Conservation (phyloP, 2,797 vertebrate species). For the Alca torda region DNA sequence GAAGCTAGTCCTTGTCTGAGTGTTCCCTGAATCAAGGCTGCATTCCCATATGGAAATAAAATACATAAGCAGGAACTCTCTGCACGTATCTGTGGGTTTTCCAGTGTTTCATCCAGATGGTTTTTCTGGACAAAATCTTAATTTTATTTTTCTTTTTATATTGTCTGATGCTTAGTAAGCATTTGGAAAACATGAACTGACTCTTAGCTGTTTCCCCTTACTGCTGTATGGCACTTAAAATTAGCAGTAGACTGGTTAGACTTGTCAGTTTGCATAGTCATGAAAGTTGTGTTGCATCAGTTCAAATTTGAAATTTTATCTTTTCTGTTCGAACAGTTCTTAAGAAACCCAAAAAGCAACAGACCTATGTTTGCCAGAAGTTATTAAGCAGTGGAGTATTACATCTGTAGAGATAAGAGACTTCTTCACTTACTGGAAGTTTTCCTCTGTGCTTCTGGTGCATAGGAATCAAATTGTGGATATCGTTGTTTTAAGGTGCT, state of each 20-base stretch:
- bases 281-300: not conserved
- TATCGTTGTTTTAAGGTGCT: not conserved
- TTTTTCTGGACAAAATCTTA: not conserved
- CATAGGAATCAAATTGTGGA: not conserved
- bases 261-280: not conserved
- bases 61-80: not conserved
- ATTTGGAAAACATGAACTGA: not conserved
- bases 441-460: not conserved
- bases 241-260: not conserved
- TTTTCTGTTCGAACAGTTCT: not conserved
- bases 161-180: not conserved
- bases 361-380: not conserved
- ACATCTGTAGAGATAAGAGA: not conserved
- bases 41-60: not conserved
- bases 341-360: not conserved
- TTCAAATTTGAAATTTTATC: not conserved
- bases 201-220: not conserved
- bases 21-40: not conserved
- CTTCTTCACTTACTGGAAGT: not conserved
- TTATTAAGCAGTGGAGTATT: not conserved
- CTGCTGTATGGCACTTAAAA: not conserved
- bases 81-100: not conserved
- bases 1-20: not conserved
- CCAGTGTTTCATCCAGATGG: not conserved
- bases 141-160: not conserved